A percentile compares a stretch with the other conserved stretches of the same genome.
Conservation (phyloP, 1,140 invertebrate genomes). For the Atta colombica region DNA sequence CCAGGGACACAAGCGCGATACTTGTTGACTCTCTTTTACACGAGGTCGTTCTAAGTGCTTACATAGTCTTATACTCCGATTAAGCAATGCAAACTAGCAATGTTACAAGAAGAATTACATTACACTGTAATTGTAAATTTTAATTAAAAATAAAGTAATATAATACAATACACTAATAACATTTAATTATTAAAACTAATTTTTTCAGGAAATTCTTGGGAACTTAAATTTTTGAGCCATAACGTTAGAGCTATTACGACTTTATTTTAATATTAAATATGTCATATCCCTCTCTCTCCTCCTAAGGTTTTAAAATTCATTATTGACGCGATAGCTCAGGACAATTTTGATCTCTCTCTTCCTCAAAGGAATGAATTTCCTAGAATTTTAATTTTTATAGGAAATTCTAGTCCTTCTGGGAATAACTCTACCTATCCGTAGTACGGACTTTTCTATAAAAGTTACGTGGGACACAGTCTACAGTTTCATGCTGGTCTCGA, state of each 20-base stretch:
- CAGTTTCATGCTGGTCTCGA: too few relatives aligned
- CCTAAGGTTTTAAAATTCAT: neutral
- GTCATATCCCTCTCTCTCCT: neutral
- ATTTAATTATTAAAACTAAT: neutral
- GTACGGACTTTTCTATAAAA: too few relatives aligned
- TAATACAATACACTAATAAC: neutral
- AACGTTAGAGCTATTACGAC: too few relatives aligned
- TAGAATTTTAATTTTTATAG: too few relatives aligned
- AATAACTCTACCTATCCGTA: too few relatives aligned
- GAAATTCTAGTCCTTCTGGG: too few relatives aligned
- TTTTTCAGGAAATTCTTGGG: neutral
- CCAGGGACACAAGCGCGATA: constrained; percentile 5
- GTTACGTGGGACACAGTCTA: too few relatives aligned
- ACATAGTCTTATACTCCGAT: neutral
- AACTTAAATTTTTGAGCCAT: neutral
- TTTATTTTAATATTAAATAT: too few relatives aligned
- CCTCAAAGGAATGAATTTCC: too few relatives aligned
- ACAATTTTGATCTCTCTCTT: too few relatives aligned
- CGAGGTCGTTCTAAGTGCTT: constrained; percentile 34
- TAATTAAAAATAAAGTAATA: constrained; percentile 29
- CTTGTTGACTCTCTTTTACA: constrained; percentile 45
- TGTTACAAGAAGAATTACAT: neutral
- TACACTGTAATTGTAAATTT: neutral
- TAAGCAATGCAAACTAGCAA: neutral
- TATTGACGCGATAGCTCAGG: too few relatives aligned